Conservation (phyloP, 2,113 vertebrate genomes). For the Telmatochromis bifrenatus region DNA sequence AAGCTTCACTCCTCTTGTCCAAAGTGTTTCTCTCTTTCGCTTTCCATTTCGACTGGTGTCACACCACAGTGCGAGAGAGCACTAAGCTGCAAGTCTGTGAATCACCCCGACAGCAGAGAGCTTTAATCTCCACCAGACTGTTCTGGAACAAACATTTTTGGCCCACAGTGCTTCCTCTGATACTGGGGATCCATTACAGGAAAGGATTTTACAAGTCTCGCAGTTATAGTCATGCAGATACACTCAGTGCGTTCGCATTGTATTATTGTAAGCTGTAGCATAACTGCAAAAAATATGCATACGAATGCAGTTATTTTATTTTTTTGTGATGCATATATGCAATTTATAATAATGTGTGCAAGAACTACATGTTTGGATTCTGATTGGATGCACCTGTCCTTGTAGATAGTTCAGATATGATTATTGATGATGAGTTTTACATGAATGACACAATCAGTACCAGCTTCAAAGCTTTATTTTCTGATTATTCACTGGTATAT, state of each 20-base stretch:
- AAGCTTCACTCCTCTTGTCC: constrained; percentile 24
- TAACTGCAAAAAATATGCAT: not conserved
- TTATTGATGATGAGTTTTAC: not conserved
- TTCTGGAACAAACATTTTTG: not conserved
- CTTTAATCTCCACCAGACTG: not conserved
- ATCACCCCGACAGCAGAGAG: constrained; percentile 17
- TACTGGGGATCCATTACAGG: not conserved
- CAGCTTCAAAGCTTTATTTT: not conserved
- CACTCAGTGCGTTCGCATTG: not conserved
- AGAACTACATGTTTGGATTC: not conserved
- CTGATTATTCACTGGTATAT: not conserved
- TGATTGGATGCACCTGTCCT: not conserved
- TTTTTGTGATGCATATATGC: not conserved
- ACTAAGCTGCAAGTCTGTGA: constrained; percentile 10
- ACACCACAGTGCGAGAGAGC: not conserved
- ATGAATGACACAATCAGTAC: not conserved
- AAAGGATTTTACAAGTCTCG: not conserved
- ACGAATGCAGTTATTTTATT: not conserved
- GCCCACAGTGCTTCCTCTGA: not conserved
- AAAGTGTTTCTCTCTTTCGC: not conserved
- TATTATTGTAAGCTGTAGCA: not conserved
- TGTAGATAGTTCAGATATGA: not conserved
- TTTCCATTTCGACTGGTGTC: constrained; percentile 29
- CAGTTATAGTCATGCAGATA: not conserved
- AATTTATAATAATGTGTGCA: not conserved